Base-by-base conservation (phyloP, 2,113 vertebrate species). In the Megaleporinus macrocephalus region DNA sequence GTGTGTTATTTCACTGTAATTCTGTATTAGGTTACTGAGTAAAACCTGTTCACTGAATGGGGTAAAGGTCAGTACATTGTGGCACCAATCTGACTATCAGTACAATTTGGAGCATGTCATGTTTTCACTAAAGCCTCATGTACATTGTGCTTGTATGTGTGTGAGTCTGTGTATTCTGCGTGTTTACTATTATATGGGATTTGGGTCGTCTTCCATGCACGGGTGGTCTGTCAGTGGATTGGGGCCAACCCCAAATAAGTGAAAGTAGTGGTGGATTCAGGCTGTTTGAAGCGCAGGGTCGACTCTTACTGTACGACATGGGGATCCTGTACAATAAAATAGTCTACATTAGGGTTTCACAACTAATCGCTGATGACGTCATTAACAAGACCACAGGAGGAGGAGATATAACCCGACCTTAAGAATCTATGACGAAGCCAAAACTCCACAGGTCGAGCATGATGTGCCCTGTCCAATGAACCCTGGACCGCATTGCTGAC, bases 211-310 rank as follows among this genome's bases (percentile, higher is more conserved):
- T 49, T 70, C 47, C 59, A 83, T 79, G 75, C 84, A 85, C 22
- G 4, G 24, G 68, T 59, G 80, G 71, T 71, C 80, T 76, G 78
- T 57, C 18, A 59, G 41, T 79, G 87, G 89, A 91, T 92, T 90
- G 92, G 65, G 80, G 74, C 81, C 33, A 81, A 62, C 85, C 49
- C 33, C 83, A 77, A 73, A 73, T n/a, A n/a, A n/a, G n/a, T n/a
- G n/a, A n/a, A n/a, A n/a, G n/a, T n/a, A n/a, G n/a, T n/a, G n/a
- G n/a, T n/a, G n/a, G n/a, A n/a, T n/a, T n/a, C n/a, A n/a, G n/a
- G n/a, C n/a, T n/a, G n/a, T n/a, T n/a, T n/a, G n/a, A n/a, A n/a
- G n/a, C n/a, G n/a, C n/a, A n/a, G n/a, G n/a, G n/a, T n/a, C n/a
- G n/a, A n/a, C n/a, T n/a, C n/a, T n/a, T n/a, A n/a, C n/a, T n/a